Evolutionary conservation across 2,888 invertebrate genomes (phyloP), one percentile per base, ranked within the genome.

Genomic region (Drosophila infuscata): DNA sequence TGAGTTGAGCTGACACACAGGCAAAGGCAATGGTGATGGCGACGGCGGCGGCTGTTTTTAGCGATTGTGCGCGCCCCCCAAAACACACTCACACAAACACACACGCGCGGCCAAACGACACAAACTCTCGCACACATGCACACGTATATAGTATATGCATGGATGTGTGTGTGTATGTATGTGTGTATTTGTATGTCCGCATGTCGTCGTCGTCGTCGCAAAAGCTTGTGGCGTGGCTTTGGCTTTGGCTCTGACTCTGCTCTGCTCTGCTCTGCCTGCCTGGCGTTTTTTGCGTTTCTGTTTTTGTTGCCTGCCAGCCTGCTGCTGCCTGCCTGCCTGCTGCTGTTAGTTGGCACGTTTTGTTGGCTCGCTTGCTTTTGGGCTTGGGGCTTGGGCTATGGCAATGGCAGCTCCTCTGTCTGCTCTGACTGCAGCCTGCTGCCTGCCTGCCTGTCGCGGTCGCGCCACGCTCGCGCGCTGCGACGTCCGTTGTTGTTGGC

Each of bases 151-250:
- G 2, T 36, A 36, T 36, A 12, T 36, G 6, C 43, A 9, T 65
- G 35, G 64, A 33, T 63, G 25, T 66, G 51, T 54, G 9, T 63
- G 51, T 68, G 41, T 69, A 35, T 76, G 25, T 73, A 59, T 74
- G 43, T 69, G 57, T 66, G 36, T 70, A 62, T 79, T 57, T 71
- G 61, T 70, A 52, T 72, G 76, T 73, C 68, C 66, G 77, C 70
- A 68, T 84, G 82, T 83, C 78, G 85, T 66, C 25, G 85, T 66
- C 25, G 25, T 25, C 76, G 81, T 75, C 78, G 87, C 85, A 83
- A 86, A 87, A 85, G 85, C 85, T 85, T 85, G 87, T 85, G 85
- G 87, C 87, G 79, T 87, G 87, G 87, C 87, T 86, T 80, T 85
- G 86, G 81, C 83, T 69, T 49, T 80, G 70, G 64, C 77, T 68